phyloP scores from a whole-genome alignment of 2,113 vertebrate genomes.

The Psittacula cyanocephala region DNA sequence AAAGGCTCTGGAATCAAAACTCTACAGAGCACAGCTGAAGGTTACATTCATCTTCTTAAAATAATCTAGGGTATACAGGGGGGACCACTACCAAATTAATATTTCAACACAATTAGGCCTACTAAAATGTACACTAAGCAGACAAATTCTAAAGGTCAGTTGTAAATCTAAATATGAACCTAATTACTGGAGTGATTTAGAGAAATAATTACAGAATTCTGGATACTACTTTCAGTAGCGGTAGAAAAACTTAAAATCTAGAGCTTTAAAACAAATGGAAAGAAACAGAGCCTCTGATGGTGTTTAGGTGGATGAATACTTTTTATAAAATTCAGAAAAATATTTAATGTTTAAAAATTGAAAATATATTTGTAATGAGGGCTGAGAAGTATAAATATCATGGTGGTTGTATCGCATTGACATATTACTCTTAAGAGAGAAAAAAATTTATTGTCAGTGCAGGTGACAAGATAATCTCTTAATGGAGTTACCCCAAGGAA shows the following conservation, averaged over 20 bases:
- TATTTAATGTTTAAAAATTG: background rate
- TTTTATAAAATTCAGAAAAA: background rate
- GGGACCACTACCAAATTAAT: constrained; percentile 25
- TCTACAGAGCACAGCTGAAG: no score
- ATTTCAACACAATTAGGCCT: constrained; percentile 34
- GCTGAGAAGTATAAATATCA: background rate
- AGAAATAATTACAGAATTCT: background rate
- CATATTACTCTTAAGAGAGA: background rate
- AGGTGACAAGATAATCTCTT: background rate
- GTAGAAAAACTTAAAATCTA: background rate
- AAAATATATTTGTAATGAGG: background rate
- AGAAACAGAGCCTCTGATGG: background rate
- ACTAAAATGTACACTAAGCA: constrained; percentile 19
- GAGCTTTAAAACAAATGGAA: background rate
- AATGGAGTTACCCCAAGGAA: background rate
- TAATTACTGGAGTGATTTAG: background rate
- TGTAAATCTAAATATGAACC: background rate
- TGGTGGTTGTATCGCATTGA: background rate
- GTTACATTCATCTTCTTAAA: constrained; percentile 63
- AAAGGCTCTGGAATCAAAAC: no score
- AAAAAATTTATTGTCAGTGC: background rate
- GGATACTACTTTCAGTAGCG: background rate
- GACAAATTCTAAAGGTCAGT: background rate
- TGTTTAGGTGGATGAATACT: background rate
- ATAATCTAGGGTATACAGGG: constrained; percentile 5